Evolutionary conservation across 2,797 vertebrate genomes (phyloP).

Genomic region (Xiphorhynchus erythropygius): DNA sequence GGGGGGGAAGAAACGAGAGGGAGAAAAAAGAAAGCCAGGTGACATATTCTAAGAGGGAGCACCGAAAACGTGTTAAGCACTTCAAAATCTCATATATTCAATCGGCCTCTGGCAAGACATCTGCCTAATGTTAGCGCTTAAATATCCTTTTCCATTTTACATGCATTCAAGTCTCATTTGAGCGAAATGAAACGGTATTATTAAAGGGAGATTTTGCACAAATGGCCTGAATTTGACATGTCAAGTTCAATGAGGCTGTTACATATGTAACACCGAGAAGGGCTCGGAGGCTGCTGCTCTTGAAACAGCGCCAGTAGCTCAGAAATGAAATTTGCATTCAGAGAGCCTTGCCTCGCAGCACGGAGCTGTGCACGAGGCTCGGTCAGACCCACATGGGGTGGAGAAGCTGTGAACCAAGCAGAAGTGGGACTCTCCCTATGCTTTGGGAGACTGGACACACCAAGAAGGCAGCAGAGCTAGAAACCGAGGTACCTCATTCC

Average conservation of each 20-base stretch:
- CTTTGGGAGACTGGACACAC: background rate
- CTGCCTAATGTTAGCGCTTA: constrained; percentile 87
- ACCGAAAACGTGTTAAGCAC: constrained; percentile 78
- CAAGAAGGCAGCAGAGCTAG: background rate
- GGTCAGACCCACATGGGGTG: accelerated
- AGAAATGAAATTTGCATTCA: constrained; percentile 79
- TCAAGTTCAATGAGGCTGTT: constrained; percentile 95
- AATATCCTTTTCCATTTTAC: constrained; percentile 87
- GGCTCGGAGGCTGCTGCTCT: constrained; percentile 74
- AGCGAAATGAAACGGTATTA: constrained; percentile 88
- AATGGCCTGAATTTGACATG: constrained; percentile 97
- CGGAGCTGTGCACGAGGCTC: background rate
- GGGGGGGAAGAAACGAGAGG: constrained; percentile 2
- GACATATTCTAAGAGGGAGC: constrained; percentile 72
- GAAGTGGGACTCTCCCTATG: background rate
- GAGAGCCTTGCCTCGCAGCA: constrained; percentile 16
- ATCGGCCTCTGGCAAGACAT: constrained; percentile 81
- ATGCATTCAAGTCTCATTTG: constrained; percentile 89
- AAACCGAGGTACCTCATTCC: background rate
- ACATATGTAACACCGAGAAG: constrained; percentile 79
- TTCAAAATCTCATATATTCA: constrained; percentile 84
- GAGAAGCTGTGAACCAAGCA: background rate
- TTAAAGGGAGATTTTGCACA: constrained; percentile 96
- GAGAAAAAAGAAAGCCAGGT: constrained; percentile 61
- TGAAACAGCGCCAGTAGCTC: constrained; percentile 75